These are phyloP conservation scores for Mixornis gularis DNA, from an alignment of 2,113 vertebrate genomes.

Conservation along the genomic window DNA sequence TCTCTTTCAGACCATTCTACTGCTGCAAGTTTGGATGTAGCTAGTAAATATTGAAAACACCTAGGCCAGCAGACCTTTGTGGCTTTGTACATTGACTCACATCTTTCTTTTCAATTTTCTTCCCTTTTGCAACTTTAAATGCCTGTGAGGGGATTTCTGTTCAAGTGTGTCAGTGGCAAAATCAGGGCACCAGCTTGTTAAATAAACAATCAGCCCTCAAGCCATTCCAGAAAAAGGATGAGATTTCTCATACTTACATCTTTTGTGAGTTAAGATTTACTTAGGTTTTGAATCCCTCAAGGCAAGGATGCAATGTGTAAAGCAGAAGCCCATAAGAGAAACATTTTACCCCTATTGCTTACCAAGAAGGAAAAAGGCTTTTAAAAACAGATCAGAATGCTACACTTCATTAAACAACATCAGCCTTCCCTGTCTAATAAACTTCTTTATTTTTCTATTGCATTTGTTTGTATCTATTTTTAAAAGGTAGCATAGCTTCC, in stretches of 20 bases:
- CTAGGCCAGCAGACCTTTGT: background rate
- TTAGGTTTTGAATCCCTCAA: slow-evolving; percentile 18
- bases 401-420: slow-evolving; percentile 29
- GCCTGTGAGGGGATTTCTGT: background rate
- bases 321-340: slow-evolving; percentile 1
- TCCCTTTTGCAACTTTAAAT: background rate
- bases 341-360: slow-evolving; percentile 20
- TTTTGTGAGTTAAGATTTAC: slow-evolving; percentile 27
- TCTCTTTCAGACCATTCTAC: background rate
- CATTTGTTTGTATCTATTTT: background rate
- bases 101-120: background rate
- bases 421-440: slow-evolving; percentile 11
- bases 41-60: background rate
- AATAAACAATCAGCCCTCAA: slow-evolving; percentile 38
- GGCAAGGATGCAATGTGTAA: background rate
- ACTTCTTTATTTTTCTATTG: background rate
- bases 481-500: background rate
- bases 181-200: slow-evolving; percentile 25
- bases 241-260: slow-evolving; percentile 17
- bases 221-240: background rate
- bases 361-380: background rate
- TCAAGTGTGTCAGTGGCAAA: slow-evolving; percentile 26
- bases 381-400: slow-evolving; percentile 17
- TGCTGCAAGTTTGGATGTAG: background rate
- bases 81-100: background rate